A percentile compares a stretch with the other conserved stretches of the same genome.
Conservation (phyloP, 2,113 vertebrate species). For the Carollia perspicillata region DNA sequence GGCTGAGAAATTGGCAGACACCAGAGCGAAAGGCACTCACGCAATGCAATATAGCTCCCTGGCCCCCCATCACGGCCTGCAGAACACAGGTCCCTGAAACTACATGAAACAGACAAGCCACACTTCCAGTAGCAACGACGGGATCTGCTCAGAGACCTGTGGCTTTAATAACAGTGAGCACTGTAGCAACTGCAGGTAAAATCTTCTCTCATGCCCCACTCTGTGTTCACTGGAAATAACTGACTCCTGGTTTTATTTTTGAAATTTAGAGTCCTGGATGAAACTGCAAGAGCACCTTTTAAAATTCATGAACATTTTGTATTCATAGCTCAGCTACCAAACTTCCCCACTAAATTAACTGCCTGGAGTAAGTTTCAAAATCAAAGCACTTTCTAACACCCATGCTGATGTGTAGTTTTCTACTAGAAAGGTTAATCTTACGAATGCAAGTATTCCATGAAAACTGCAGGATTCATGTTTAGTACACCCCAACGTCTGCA, state of each 20-base stretch:
- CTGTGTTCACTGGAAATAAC: constrained; percentile 40
- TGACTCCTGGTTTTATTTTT: constrained; percentile 59
- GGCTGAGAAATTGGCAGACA: background rate
- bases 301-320: constrained; percentile 53
- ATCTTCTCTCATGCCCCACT: background rate
- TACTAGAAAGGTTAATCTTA: background rate
- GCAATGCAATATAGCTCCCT: background rate
- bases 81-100: background rate
- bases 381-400: constrained; percentile 45
- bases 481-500: background rate
- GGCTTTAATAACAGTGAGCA: constrained; percentile 35
- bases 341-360: constrained; percentile 55
- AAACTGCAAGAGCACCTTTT: constrained; percentile 43
- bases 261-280: background rate
- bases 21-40: background rate
- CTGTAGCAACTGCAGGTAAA: background rate
- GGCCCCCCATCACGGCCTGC: background rate
- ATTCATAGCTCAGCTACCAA: constrained; percentile 46
- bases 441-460: background rate
- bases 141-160: background rate
- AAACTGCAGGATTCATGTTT: background rate
- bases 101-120: background rate
- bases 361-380: constrained; percentile 18
- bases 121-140: background rate
- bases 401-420: background rate